Base-by-base conservation (phyloP, 2,888 invertebrate genomes). In the Euclidia mi region DNA sequence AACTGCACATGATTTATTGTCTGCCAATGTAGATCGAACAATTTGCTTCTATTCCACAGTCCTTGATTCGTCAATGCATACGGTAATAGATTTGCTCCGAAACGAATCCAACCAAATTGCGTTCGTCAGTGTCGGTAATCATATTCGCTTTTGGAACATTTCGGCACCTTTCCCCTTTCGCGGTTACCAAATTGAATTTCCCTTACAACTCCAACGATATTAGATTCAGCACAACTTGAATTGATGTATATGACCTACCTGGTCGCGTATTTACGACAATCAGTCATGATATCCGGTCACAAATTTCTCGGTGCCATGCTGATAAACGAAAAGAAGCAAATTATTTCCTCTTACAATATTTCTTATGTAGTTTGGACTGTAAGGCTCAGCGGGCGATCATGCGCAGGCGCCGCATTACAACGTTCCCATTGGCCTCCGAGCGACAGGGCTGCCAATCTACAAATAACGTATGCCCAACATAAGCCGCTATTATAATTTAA, bases 371-470 rank as follows among this genome's bases (percentile, higher is more conserved):
- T 84, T 84, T 82, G 80, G 78, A 85, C 84, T 82, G 85, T 76
- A 75, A 72, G 78, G 79, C 91, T 79, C 92, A 90, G 92, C 92
- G 81, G 91, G 93, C 83, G 89, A 87, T 79, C 85, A 72, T 84
- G 87, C 81, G 73, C 91, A 91, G 92, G 91, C 94, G 92, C 92
- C 92, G 85, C 84, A 69, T 73, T 88, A 92, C 91, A 91, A 76
- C 84, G 84, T 88, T 82, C 84, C 84, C 79, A 90, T 89, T 87
- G 92, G 90, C 90, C 90, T 87, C 78, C 82, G 69, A 89, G 92
- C 89, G 87, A 86, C 90, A 90, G 87, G 88, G 89, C 87, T 92
- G 92, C 90, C 92, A 90, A 89, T 87, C 87, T 85, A 85, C 86
- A 84, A 89, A 88, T 88, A 90, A 91, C 82, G 76, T 88, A 82